A percentile compares a stretch with the other conserved stretches of the same genome.
These are phyloP conservation scores for Bradysia coprophila DNA, from an alignment of 1,140 invertebrate genomes.

Conservation along the genomic window DNA sequence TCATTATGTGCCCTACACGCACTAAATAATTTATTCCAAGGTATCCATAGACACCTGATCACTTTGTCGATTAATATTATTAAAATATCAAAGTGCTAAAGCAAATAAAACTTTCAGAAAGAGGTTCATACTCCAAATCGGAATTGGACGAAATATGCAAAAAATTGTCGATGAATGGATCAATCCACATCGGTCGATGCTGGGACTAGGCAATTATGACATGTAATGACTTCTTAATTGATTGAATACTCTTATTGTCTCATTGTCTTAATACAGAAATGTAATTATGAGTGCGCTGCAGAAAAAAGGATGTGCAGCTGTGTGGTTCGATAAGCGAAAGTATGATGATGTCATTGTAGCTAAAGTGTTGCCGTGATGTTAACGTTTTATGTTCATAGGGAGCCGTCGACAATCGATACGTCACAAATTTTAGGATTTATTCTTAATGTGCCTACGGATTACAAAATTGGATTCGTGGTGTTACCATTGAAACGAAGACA, in stretches of 20 bases:
- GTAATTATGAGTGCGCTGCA: conserved; percentile 90
- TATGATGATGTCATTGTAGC: too few relatives aligned
- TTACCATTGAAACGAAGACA: conserved; percentile 70
- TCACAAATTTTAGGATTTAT: conserved; percentile 78
- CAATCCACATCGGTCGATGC: conserved; percentile 83
- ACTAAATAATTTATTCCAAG: conserved; percentile 89
- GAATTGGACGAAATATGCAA: conserved; percentile 79
- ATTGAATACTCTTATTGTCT: too few relatives aligned
- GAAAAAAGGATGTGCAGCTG: conserved; percentile 60
- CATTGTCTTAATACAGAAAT: too few relatives aligned
- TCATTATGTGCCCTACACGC: conserved; percentile 89
- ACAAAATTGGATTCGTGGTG: conserved; percentile 68
- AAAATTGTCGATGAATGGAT: conserved; percentile 61
- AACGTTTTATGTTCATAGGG: conserved; percentile 53
- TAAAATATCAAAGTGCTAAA: too few relatives aligned
- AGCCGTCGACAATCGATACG: conserved; percentile 59
- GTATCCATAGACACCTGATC: too few relatives aligned
- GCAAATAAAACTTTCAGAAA: too few relatives aligned
- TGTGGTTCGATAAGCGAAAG: conserved; percentile 97
- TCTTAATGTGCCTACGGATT: conserved; percentile 80
- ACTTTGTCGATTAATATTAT: too few relatives aligned
- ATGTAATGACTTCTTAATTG: too few relatives aligned
- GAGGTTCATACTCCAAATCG: conserved; percentile 49
- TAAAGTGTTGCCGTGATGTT: too few relatives aligned
- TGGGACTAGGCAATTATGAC: conserved; percentile 94